These are phyloP conservation scores for Palloptera scutellata DNA, from an alignment of 2,888 invertebrate genomes.

Conservation along the genomic window DNA sequence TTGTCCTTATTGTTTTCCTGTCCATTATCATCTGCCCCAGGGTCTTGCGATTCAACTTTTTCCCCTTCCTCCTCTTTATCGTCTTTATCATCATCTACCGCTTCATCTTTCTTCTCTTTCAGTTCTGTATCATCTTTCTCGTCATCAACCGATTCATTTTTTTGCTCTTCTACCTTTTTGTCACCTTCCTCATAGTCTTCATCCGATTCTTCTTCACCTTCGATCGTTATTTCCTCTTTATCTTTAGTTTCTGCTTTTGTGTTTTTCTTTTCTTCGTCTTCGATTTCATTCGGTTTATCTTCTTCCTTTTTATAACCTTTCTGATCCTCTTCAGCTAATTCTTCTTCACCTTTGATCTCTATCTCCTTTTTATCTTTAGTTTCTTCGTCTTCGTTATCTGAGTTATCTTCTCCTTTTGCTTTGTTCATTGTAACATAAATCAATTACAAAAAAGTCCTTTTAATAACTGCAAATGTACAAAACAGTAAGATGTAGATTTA, in stretches of 20 bases:
- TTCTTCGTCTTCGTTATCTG: no score
- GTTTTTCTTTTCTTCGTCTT: conserved; percentile 34
- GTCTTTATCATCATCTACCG: conserved; percentile 21
- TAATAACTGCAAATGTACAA: no score
- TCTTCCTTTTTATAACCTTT: not conserved
- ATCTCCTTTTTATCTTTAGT: no score
- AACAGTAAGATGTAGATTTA: not conserved
- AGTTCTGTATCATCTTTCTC: conserved; percentile 21
- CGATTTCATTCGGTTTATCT: conserved; percentile 31
- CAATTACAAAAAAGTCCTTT: no score
- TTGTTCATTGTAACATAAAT: no score
- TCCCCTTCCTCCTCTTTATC: conserved; percentile 2
- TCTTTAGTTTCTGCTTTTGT: conserved; percentile 33
- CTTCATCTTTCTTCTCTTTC: conserved; percentile 23
- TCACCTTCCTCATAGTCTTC: conserved; percentile 17
- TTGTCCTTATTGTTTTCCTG: conserved; percentile 18
- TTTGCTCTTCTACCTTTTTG: conserved; percentile 8
- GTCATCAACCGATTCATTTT: conserved; percentile 10
- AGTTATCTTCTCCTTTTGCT: no score
- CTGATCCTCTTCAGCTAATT: no score
- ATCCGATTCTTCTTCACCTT: conserved; percentile 25
- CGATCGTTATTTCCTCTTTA: conserved; percentile 25
- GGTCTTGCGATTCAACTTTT: not conserved
- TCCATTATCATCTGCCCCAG: conserved; percentile 9
- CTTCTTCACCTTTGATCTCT: no score